These are phyloP conservation scores for Allacma fusca DNA, from an alignment of 2,888 invertebrate genomes.

Conservation along the genomic window DNA sequence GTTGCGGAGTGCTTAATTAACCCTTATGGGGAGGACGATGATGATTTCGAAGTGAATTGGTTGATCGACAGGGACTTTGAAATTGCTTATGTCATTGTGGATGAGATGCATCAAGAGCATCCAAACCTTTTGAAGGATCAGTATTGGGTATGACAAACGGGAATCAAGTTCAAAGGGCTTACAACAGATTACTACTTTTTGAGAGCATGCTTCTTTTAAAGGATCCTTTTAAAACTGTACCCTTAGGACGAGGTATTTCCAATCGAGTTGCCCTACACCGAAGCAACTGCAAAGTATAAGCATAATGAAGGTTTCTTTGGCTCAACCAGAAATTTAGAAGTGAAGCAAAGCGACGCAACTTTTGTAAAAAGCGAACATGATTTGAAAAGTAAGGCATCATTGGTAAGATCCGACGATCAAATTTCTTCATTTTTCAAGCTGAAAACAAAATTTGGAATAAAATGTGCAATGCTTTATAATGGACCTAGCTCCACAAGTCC, in stretches of 20 bases:
- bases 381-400: neutral
- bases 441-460: no score
- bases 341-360: no score
- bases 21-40: conserved; percentile 74
- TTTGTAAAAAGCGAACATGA: neutral
- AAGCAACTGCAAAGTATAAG: conserved; percentile 78
- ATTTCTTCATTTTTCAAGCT: no score
- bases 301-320: conserved; percentile 64
- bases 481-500: no score
- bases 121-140: conserved; percentile 41
- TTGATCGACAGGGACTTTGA: conserved; percentile 36
- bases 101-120: conserved; percentile 44
- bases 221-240: no score
- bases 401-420: no score
- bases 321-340: conserved; percentile 58
- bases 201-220: no score
- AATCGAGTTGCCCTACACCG: conserved; percentile 83
- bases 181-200: no score
- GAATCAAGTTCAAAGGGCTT: no score
- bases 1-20: conserved; percentile 64
- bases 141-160: conserved; percentile 23
- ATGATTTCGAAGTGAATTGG: conserved; percentile 42
- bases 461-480: no score
- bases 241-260: conserved; percentile 87
- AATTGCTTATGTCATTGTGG: conserved; percentile 36